phyloP scores from a whole-genome alignment of 2,797 vertebrate genomes.

The Anabas testudineus region DNA sequence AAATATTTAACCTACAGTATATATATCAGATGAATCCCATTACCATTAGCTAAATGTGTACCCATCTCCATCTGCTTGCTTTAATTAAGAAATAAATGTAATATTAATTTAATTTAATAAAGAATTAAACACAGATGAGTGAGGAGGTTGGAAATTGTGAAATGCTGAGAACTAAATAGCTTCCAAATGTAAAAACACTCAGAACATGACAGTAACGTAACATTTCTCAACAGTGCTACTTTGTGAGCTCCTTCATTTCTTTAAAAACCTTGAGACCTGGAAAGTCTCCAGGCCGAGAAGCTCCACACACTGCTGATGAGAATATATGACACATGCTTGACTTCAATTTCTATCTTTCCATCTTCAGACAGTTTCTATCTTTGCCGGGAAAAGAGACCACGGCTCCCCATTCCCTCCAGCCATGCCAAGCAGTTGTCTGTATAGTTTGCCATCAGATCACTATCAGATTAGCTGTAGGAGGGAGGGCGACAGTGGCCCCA shows the following conservation, averaged over 20 bases:
- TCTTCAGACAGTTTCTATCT: constrained; percentile 47
- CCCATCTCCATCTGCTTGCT: too few relatives aligned
- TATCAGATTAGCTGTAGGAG: constrained; percentile 55
- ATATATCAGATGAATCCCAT: constrained; percentile 11
- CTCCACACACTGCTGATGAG: constrained; percentile 51
- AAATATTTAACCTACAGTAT: too few relatives aligned
- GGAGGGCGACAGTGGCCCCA: constrained; percentile 43
- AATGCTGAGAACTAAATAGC: constrained; percentile 4
- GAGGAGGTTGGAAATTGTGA: neutral
- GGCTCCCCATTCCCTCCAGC: constrained; percentile 42
- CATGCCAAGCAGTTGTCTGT: constrained; percentile 47
- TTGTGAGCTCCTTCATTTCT: constrained; percentile 39
- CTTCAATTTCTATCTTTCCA: constrained; percentile 50
- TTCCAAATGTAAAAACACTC: constrained; percentile 9
- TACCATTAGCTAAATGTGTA: neutral
- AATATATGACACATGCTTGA: constrained; percentile 55
- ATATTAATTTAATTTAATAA: too few relatives aligned
- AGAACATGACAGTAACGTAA: constrained; percentile 20
- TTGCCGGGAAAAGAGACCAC: constrained; percentile 37
- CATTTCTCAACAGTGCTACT: constrained; percentile 13
- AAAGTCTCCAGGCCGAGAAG: constrained; percentile 41
- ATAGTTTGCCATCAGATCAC: constrained; percentile 61
- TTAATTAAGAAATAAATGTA: too few relatives aligned
- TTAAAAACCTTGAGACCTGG: constrained; percentile 44
- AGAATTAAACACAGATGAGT: neutral